Percentiles rank a stretch among this genome's conserved stretches.
Evolutionary conservation across 2,797 vertebrate species (phyloP).

Genomic region (Falco concolor): DNA sequence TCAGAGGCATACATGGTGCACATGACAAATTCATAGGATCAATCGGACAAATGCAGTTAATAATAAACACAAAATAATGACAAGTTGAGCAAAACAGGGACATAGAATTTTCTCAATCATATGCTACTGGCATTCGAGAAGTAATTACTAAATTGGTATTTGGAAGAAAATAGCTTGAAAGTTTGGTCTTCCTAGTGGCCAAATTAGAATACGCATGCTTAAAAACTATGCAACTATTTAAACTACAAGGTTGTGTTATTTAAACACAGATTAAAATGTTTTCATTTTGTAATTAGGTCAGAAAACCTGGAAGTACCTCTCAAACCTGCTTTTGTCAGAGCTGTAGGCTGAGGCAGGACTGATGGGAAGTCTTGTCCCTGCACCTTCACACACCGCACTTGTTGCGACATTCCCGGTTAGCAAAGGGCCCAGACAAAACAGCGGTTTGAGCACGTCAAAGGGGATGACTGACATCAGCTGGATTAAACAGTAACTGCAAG

Average conservation of each 20-base stretch:
- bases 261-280: not conserved
- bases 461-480: not conserved
- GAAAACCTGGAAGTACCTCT: not conserved
- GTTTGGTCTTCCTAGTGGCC: not conserved
- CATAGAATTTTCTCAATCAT: not conserved
- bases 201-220: not conserved
- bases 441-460: rapidly evolving
- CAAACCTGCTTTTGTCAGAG: not conserved
- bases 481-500: not conserved
- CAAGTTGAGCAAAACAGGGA: not conserved
- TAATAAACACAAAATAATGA: not conserved
- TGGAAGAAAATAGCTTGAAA: not conserved
- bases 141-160: not conserved
- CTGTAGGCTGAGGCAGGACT: not conserved
- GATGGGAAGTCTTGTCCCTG: not conserved
- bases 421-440: not conserved
- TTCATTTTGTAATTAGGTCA: not conserved
- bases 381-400: not conserved
- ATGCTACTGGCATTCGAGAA: not conserved
- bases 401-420: not conserved
- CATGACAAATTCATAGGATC: not conserved
- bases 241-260: not conserved
- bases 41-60: not conserved
- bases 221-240: not conserved
- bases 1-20: not conserved